Percentiles rank a stretch among this genome's conserved stretches.
Conservation (phyloP, 1,140 invertebrate genomes). For the Sarcophaga bullata region DNA sequence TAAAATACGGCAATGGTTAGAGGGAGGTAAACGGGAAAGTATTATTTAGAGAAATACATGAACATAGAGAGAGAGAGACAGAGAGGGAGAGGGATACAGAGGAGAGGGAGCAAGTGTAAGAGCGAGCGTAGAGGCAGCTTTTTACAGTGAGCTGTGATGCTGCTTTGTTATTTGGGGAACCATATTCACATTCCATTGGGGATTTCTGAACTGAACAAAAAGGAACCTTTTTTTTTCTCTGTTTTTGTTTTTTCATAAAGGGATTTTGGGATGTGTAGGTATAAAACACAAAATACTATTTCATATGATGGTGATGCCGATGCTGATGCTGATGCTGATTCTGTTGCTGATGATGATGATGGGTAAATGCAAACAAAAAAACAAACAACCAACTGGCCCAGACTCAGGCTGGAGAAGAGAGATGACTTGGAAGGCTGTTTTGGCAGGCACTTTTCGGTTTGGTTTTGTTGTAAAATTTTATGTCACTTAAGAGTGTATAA, state of each 20-base stretch:
- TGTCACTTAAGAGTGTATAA: slow-evolving; percentile 28
- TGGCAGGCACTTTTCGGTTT: slow-evolving; percentile 7
- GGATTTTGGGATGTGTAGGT: slow-evolving; percentile 39
- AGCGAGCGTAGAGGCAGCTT: neutral
- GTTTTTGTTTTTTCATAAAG: slow-evolving; percentile 29
- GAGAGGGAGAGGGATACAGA: neutral
- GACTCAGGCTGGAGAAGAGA: neutral
- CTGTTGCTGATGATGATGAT: neutral
- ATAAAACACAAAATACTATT: slow-evolving; percentile 17
- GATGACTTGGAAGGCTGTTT: neutral
- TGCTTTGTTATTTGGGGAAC: slow-evolving; percentile 34
- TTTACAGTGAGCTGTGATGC: slow-evolving; percentile 34
- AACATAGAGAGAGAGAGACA: no score
- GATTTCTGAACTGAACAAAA: slow-evolving; percentile 16
- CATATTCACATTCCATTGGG: slow-evolving; percentile 33
- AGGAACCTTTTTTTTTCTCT: slow-evolving; percentile 14
- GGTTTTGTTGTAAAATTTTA: slow-evolving; percentile 24
- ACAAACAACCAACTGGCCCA: neutral
- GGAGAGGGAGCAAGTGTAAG: neutral
- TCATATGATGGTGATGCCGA: neutral
- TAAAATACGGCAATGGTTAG: neutral
- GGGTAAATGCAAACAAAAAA: slow-evolving; percentile 5
- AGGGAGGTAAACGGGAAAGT: neutral
- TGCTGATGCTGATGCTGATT: neutral
- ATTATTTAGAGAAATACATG: neutral